A percentile compares a stretch with the other conserved stretches of the same genome.
Evolutionary conservation across 2,113 vertebrate genomes (phyloP).

Genomic region (Carettochelys insculpta): DNA sequence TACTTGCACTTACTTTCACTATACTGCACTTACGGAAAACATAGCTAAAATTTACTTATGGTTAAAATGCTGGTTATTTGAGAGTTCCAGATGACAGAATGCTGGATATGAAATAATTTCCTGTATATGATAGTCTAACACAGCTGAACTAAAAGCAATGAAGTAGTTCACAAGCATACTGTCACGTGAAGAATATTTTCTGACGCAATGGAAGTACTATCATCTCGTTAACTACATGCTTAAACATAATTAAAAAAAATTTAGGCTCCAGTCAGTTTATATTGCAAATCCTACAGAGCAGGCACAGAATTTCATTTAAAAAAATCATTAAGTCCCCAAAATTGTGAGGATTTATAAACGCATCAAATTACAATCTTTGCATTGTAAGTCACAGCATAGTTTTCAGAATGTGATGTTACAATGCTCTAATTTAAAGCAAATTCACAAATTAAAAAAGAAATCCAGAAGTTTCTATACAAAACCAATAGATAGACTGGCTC

Average conservation of each 20-base stretch:
- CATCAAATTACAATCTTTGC: neutral
- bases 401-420: neutral
- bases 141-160: neutral
- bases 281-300: neutral
- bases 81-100: too few relatives aligned
- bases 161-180: neutral
- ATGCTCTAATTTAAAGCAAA: neutral
- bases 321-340: neutral
- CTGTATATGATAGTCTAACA: neutral
- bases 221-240: neutral
- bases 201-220: neutral
- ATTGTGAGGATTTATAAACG: neutral
- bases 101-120: too few relatives aligned
- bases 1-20: too few relatives aligned
- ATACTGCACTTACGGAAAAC: too few relatives aligned
- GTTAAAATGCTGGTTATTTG: too few relatives aligned
- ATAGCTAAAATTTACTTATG: too few relatives aligned
- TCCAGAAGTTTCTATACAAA: neutral
- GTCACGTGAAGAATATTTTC: neutral
- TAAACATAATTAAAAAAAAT: neutral
- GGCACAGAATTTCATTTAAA: neutral
- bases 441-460: neutral
- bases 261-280: neutral
- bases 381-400: neutral
- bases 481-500: neutral